These are phyloP conservation scores for Druon quercuslanigerum DNA, from an alignment of 1,140 invertebrate species.

Conservation along the genomic window DNA sequence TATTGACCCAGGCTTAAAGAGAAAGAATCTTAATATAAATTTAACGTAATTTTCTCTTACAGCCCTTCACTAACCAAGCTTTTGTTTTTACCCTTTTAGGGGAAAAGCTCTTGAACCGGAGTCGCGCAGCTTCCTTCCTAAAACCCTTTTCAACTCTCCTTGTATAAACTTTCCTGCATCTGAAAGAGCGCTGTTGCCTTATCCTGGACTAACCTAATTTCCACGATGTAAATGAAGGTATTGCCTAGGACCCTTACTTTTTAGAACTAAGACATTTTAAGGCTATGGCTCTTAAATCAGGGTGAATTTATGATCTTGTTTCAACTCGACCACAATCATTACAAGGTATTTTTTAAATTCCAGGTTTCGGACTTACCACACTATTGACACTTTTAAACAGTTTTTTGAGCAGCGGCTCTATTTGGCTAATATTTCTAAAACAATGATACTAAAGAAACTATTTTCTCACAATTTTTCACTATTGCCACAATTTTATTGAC, in stretches of 20 bases:
- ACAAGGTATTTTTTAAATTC: too few relatives aligned
- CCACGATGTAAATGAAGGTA: background rate
- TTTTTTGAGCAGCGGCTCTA: too few relatives aligned
- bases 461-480: too few relatives aligned
- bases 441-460: too few relatives aligned
- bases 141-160: slow-evolving; percentile 26
- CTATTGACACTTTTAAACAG: too few relatives aligned
- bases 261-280: too few relatives aligned
- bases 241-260: background rate
- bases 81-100: slow-evolving; percentile 26
- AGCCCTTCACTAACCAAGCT: background rate
- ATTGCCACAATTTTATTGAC: too few relatives aligned
- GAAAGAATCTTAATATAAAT: slow-evolving; percentile 11
- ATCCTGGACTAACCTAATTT: slow-evolving; percentile 18
- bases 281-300: too few relatives aligned
- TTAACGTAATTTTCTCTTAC: slow-evolving; percentile 22
- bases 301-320: too few relatives aligned
- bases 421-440: too few relatives aligned
- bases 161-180: slow-evolving; percentile 17
- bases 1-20: background rate
- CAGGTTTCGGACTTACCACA: too few relatives aligned
- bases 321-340: too few relatives aligned
- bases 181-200: background rate
- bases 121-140: slow-evolving; percentile 22
- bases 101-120: slow-evolving; percentile 7